Conservation (phyloP, 2,888 invertebrate genomes). For the Drosophila bunnanda region DNA sequence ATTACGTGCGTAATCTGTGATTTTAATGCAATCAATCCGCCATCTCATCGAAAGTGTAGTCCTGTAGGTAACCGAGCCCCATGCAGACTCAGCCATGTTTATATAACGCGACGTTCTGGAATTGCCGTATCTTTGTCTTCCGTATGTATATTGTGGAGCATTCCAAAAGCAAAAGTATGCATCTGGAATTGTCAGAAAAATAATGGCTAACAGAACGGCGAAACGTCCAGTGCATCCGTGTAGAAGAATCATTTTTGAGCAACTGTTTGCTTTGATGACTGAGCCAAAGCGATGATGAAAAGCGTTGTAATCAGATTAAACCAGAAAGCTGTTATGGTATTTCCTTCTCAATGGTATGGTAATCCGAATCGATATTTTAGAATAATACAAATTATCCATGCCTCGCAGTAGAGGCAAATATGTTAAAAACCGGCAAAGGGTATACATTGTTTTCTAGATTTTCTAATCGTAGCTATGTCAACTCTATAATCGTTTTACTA, state of each 20-base stretch:
- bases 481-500: too few relatives aligned
- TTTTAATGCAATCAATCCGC: not conserved
- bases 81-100: not conserved
- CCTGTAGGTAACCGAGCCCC: not conserved
- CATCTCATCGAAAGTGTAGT: fast-evolving
- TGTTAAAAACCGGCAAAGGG: too few relatives aligned
- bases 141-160: not conserved
- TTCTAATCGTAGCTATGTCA: too few relatives aligned
- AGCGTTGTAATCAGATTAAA: not conserved
- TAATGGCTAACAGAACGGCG: too few relatives aligned
- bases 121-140: not conserved
- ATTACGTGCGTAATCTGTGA: not conserved
- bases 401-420: too few relatives aligned
- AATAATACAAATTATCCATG: too few relatives aligned
- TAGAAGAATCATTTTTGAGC: not conserved
- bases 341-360: too few relatives aligned
- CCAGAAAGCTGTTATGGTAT: too few relatives aligned
- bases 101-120: not conserved
- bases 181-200: not conserved
- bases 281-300: not conserved
- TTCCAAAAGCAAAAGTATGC: not conserved
- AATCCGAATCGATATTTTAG: too few relatives aligned
- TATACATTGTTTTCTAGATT: too few relatives aligned
- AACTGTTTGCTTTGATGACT: not conserved
- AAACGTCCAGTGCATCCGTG: not conserved